Conservation (phyloP, 2,113 vertebrate species). For the Hippocampus abdominalis region DNA sequence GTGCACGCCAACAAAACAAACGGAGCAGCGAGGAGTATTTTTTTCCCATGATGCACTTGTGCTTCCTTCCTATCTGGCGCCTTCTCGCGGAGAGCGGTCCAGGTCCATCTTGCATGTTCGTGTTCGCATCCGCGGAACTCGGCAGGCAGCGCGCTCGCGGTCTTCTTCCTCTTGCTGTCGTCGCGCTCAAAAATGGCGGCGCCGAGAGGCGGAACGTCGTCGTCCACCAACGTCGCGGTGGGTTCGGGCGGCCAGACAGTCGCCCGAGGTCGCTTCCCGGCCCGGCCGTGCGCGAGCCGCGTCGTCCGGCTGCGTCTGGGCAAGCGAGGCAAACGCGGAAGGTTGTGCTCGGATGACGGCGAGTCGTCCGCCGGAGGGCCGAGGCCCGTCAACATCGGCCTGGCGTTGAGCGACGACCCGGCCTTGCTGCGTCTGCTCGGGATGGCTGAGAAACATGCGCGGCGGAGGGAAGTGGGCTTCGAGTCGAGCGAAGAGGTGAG, state of each 20-base stretch:
- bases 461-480: slow-evolving; percentile 75
- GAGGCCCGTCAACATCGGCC: slow-evolving; percentile 77
- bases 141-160: slow-evolving; percentile 40
- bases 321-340: slow-evolving; percentile 68
- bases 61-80: slow-evolving; percentile 74
- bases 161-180: slow-evolving; percentile 58
- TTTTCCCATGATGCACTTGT: slow-evolving; percentile 66
- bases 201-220: slow-evolving; percentile 77
- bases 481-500: slow-evolving; percentile 75
- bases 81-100: slow-evolving; percentile 51
- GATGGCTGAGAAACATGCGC: slow-evolving; percentile 73
- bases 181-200: slow-evolving; percentile 86
- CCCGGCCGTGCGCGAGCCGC: slow-evolving; percentile 72
- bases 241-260: slow-evolving; percentile 46
- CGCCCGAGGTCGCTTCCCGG: slow-evolving; percentile 82
- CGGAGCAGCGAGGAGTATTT: slow-evolving; percentile 38
- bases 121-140: slow-evolving; percentile 11
- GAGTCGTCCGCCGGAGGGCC: slow-evolving; percentile 64
- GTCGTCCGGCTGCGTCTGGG: slow-evolving; percentile 61
- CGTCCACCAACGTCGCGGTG: slow-evolving; percentile 67
- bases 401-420: slow-evolving; percentile 76
- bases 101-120: slow-evolving; percentile 69
- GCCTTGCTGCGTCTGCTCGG: slow-evolving; percentile 75
- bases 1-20: neutral
- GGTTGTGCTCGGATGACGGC: slow-evolving; percentile 59